phyloP scores from a whole-genome alignment of 1,140 invertebrate species.

The Acromyrmex echinatior region DNA sequence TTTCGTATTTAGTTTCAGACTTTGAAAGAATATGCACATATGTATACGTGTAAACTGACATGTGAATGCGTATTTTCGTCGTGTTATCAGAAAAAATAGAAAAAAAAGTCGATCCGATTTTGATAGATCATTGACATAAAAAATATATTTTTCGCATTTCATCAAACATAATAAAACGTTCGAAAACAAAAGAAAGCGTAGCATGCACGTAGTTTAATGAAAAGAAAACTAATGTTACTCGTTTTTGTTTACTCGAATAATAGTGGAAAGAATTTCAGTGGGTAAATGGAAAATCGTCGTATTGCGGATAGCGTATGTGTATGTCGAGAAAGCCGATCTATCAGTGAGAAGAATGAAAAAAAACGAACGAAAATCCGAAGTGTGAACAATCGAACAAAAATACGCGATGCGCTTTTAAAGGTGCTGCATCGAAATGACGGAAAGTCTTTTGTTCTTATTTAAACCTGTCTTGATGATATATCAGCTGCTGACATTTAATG shows the following conservation, averaged over 20 bases:
- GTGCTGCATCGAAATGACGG: not conserved
- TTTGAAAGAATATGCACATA: not conserved
- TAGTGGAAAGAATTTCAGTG: not conserved
- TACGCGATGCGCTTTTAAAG: slow-evolving; percentile 19
- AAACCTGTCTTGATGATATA: not conserved
- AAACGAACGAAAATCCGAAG: slow-evolving; percentile 3
- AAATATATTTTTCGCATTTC: slow-evolving; percentile 9
- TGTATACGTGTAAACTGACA: not conserved
- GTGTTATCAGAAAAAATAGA: slow-evolving; percentile 12
- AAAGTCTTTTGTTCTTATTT: not conserved
- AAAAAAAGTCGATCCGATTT: slow-evolving; percentile 15
- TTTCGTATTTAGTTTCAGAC: not conserved
- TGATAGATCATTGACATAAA: not conserved
- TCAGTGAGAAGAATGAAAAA: not conserved
- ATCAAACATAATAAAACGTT: slow-evolving; percentile 14
- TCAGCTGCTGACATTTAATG: not conserved
- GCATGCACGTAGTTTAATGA: not conserved
- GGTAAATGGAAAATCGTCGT: slow-evolving; percentile 18
- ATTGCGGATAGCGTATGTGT: not conserved
- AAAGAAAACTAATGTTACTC: not conserved
- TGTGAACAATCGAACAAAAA: slow-evolving; percentile 46
- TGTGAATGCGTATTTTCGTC: not conserved
- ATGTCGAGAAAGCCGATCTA: slow-evolving; percentile 12
- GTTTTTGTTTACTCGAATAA: slow-evolving; percentile 14
- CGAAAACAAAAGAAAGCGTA: not conserved